A percentile compares a stretch with the other conserved stretches of the same genome.
These are phyloP conservation scores for Pluvialis apricaria DNA, from an alignment of 2,113 vertebrate species.

Conservation along the genomic window DNA sequence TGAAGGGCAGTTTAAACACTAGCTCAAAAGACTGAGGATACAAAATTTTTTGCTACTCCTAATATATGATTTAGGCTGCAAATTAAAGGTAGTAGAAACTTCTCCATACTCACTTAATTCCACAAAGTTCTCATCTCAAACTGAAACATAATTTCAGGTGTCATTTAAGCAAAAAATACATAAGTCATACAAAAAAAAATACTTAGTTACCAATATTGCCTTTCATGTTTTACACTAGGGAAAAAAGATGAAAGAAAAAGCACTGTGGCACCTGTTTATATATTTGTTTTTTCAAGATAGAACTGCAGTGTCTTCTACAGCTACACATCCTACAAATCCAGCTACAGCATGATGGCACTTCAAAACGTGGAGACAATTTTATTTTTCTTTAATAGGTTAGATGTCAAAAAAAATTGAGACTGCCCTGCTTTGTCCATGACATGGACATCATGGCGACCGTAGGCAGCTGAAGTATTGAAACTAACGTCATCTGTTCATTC, in stretches of 20 bases:
- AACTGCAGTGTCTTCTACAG: background rate
- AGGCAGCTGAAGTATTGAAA: background rate
- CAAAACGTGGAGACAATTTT: background rate
- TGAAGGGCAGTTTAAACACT: background rate
- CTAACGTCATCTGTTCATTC: too few relatives aligned
- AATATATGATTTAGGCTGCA: background rate
- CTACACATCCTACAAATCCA: background rate
- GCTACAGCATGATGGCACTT: background rate
- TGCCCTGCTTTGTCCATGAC: background rate
- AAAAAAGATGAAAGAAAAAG: background rate
- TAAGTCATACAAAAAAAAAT: background rate
- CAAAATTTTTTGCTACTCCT: background rate
- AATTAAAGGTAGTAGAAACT: background rate
- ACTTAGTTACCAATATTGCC: background rate
- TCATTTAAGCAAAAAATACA: background rate
- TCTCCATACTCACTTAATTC: background rate
- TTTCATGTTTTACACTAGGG: background rate
- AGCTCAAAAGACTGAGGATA: background rate
- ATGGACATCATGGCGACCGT: background rate
- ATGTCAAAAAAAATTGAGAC: background rate
- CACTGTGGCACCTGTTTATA: background rate
- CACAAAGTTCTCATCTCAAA: background rate
- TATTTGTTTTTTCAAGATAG: background rate
- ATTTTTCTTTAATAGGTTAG: background rate
- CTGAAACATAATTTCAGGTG: background rate